Evolutionary conservation across 2,797 vertebrate species (phyloP), one percentile per base, ranked within the genome.

Genomic region (Syngnathus rostellatus): DNA sequence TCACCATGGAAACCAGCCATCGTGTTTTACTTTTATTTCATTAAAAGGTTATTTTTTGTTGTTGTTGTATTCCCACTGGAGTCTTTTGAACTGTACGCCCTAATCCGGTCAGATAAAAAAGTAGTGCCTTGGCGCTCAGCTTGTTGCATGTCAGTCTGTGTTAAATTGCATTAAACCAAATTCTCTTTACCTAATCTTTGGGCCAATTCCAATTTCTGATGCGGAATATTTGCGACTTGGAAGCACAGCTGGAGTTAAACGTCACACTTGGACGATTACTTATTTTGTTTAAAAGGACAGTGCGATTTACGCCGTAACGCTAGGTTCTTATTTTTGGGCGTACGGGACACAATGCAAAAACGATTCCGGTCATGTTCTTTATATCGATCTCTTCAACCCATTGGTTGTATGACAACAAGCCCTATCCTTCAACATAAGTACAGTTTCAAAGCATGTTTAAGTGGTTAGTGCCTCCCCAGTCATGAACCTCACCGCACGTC

Each of bases 1-100:
- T 89, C 69, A 53, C 84, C 86, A 87, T 85, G 80, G 86, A 73
- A 86, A 90, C 87, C 50, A 48, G 46, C 45, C 50, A 74, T 69
- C 21, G 46, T 5, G 63, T 21, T 79, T 73, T 68, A 48, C 16
- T 58, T 62, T 61, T 74, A 76, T 76, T 50, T 60, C 19, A 14
- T 37, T 25, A 61, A 70, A 57, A 40, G 55, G 31, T 69, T 64
- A n/a, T 81, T 62, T 75, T 79, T 66, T 64, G 31, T 38, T 23
- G 23, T 23, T 23, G 23, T 72, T 74, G 54, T 59, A 6, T 43
- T 73, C 62, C 65, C 31, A 61, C n/a, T 43, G 65, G 25, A 57
- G 40, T 68, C 71, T 70, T 64, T 46, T 46, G 12, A 46, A 46
- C 14, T 46, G 45, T 17, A 14, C 14, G 5, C 45, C 45, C 16